These are phyloP conservation scores for Chesias legatella DNA, from an alignment of 2,888 invertebrate genomes.

Conservation along the genomic window DNA sequence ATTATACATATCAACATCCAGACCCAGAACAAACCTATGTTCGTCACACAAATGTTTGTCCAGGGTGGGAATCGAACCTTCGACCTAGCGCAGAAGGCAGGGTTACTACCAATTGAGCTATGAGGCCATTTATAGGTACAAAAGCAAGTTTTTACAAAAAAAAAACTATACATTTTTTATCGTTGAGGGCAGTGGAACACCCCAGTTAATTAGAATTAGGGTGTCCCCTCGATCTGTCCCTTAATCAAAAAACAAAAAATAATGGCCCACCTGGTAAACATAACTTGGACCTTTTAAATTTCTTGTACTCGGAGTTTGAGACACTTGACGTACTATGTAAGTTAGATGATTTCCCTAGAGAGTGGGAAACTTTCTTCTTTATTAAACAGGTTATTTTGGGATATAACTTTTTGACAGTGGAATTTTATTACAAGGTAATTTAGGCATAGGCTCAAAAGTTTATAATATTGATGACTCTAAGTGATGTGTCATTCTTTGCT, in stretches of 20 bases:
- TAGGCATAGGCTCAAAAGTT: neutral
- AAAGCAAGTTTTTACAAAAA: too few relatives aligned
- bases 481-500: neutral
- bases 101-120: too few relatives aligned
- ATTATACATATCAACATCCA: too few relatives aligned
- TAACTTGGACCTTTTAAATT: constrained; percentile 12
- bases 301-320: constrained; percentile 14
- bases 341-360: constrained; percentile 28
- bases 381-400: constrained; percentile 23
- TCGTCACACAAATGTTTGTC: too few relatives aligned
- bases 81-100: too few relatives aligned
- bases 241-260: constrained; percentile 3
- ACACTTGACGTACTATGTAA: constrained; percentile 22
- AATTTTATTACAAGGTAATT: constrained; percentile 21
- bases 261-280: constrained; percentile 7
- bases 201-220: too few relatives aligned
- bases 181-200: too few relatives aligned
- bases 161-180: too few relatives aligned
- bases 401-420: constrained; percentile 25
- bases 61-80: too few relatives aligned
- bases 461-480: neutral
- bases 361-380: constrained; percentile 25
- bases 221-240: too few relatives aligned
- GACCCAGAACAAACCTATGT: too few relatives aligned
- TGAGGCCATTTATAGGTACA: too few relatives aligned